Conservation (phyloP, 2,888 invertebrate genomes). For the Leptopilina syphax region DNA sequence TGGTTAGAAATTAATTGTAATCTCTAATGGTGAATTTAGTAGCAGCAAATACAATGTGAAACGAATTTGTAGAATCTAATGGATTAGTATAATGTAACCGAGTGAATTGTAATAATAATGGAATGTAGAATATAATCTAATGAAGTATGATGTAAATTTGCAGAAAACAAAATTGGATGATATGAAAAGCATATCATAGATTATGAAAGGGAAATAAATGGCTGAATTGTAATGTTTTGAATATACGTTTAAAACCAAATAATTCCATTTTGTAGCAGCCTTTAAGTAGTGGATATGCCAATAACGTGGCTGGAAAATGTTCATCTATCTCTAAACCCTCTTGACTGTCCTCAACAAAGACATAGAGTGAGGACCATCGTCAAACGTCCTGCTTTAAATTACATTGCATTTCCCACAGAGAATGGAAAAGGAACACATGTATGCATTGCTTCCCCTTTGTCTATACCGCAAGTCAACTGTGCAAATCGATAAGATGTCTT, state of each 20-base stretch:
- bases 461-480: conserved; percentile 22
- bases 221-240: not conserved
- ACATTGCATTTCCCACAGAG: conserved; percentile 67
- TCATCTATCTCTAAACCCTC: not conserved
- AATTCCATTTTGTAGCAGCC: not conserved
- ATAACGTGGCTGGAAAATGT: conserved; percentile 15
- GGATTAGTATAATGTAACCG: too few species aligned
- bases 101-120: too few species aligned
- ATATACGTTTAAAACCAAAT: not conserved
- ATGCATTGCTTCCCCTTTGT: conserved; percentile 57
- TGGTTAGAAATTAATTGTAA: too few species aligned
- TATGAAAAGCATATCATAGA: conserved; percentile 14
- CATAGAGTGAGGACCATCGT: conserved; percentile 65
- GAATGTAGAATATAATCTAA: too few species aligned
- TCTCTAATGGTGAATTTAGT: too few species aligned
- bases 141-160: not conserved
- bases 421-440: conserved; percentile 60
- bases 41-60: too few species aligned
- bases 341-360: conserved; percentile 1
- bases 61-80: too few species aligned
- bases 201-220: conserved; percentile 1
- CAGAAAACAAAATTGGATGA: not conserved
- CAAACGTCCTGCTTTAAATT: conserved; percentile 67
- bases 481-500: conserved; percentile 12
- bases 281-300: conserved; percentile 1